Evolutionary conservation across 1,140 invertebrate genomes (phyloP).

Genomic region (Lutraria rhynchaena): DNA sequence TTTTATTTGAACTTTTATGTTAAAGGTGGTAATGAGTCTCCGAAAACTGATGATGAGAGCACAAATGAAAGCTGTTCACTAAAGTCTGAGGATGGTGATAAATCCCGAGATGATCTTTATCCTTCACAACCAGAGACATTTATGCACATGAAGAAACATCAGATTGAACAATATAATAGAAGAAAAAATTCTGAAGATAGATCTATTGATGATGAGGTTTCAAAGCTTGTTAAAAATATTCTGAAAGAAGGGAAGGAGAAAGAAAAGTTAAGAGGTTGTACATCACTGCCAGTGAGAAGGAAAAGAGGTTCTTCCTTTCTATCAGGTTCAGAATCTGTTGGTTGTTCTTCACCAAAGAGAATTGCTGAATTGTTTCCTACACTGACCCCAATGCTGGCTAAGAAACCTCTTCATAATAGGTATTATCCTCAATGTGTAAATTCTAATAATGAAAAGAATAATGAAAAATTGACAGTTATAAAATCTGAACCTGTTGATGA

Average conservation of each 20-base stretch:
- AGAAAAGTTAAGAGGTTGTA: not conserved
- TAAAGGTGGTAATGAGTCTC: too few relatives aligned
- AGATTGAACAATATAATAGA: conserved; percentile 26
- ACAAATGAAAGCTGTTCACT: not conserved
- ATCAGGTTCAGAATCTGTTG: not conserved
- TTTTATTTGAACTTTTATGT: too few relatives aligned
- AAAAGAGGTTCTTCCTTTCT: not conserved
- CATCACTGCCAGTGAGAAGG: not conserved
- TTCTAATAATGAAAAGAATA: not conserved
- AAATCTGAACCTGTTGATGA: conserved; percentile 4
- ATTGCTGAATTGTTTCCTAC: conserved; percentile 37
- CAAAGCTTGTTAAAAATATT: conserved; percentile 34
- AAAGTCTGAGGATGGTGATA: not conserved
- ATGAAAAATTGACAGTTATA: not conserved
- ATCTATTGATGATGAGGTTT: conserved; percentile 42
- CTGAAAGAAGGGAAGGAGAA: conserved; percentile 30
- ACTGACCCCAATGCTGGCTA: not conserved
- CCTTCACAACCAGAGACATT: conserved; percentile 31
- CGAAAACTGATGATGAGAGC: not conserved
- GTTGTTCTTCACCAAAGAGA: conserved; percentile 1
- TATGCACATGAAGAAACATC: conserved; percentile 41
- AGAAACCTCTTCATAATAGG: not conserved
- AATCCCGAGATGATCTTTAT: not conserved
- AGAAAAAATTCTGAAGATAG: conserved; percentile 22
- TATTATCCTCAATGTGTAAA: too few relatives aligned